Percentiles rank a stretch among this genome's conserved stretches.
phyloP scores from a whole-genome alignment of 2,113 vertebrate species.

The Psophia crepitans region DNA sequence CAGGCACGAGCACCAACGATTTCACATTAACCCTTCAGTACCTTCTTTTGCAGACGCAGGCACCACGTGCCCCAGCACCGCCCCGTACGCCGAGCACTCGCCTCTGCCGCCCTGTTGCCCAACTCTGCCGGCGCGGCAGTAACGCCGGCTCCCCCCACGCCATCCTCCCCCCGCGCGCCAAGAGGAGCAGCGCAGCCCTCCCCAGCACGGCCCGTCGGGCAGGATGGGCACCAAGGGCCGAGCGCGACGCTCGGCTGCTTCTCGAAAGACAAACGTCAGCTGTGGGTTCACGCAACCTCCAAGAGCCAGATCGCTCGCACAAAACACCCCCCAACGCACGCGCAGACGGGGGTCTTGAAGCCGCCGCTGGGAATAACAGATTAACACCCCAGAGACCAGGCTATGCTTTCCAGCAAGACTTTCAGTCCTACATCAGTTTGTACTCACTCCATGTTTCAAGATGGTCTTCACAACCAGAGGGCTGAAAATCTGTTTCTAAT shows the following conservation, averaged over 20 bases:
- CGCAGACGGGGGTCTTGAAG: too few relatives aligned
- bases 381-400: background rate
- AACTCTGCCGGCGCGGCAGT: background rate
- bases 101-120: background rate
- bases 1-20: background rate
- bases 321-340: background rate
- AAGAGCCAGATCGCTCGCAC: background rate
- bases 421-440: background rate
- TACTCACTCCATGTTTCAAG: background rate
- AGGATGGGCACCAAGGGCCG: background rate
- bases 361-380: background rate
- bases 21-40: background rate
- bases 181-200: too few relatives aligned
- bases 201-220: fast-evolving
- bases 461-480: background rate
- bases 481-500: background rate
- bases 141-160: background rate
- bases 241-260: background rate
- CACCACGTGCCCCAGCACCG: background rate
- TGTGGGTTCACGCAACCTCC: background rate
- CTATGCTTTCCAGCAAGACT: background rate
- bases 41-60: background rate
- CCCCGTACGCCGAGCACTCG: fast-evolving
- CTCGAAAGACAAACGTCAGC: background rate
- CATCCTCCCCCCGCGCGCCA: background rate